These are phyloP conservation scores for Fistularia tabacaria DNA, from an alignment of 2,797 vertebrate genomes.

Conservation along the genomic window DNA sequence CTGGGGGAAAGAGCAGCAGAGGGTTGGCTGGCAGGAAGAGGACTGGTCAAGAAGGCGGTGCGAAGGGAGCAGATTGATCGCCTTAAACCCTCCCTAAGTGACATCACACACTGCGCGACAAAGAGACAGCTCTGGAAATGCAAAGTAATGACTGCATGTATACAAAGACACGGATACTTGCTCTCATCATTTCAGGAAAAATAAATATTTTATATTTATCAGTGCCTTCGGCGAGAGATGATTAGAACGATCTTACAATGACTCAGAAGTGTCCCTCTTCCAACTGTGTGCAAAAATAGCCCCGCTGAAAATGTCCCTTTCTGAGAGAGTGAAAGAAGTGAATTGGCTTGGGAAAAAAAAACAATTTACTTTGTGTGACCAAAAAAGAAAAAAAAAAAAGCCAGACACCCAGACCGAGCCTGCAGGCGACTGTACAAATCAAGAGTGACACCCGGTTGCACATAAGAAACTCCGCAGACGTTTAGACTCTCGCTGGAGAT, in stretches of 20 bases:
- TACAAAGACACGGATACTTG: slow-evolving; percentile 1
- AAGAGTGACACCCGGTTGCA: slow-evolving; percentile 33
- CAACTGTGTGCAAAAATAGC: slow-evolving; percentile 24
- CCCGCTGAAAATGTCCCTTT: slow-evolving; percentile 22
- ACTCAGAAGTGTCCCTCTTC: slow-evolving; percentile 12
- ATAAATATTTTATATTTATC: background rate
- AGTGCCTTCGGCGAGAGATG: slow-evolving; percentile 2
- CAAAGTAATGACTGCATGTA: too few relatives aligned
- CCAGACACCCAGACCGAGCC: slow-evolving; percentile 29
- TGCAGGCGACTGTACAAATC: slow-evolving; percentile 34
- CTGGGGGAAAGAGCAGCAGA: slow-evolving; percentile 31
- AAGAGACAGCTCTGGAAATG: background rate
- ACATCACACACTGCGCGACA: slow-evolving; percentile 15
- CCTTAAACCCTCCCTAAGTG: slow-evolving; percentile 13
- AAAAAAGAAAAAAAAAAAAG: slow-evolving; percentile 37
- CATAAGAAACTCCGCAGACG: slow-evolving; percentile 25
- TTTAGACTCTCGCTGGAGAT: slow-evolving; percentile 9
- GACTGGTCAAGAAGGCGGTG: slow-evolving; percentile 15
- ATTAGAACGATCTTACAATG: slow-evolving; percentile 5
- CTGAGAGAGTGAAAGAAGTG: slow-evolving; percentile 13
- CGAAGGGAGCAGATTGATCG: slow-evolving; percentile 11
- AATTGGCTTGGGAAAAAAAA: slow-evolving; percentile 24
- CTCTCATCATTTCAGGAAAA: slow-evolving; percentile 1
- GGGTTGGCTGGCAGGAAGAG: slow-evolving; percentile 23
- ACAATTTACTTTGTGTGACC: slow-evolving; percentile 36